phyloP scores from a whole-genome alignment of 2,113 vertebrate species.

The Jaculus jaculus region DNA sequence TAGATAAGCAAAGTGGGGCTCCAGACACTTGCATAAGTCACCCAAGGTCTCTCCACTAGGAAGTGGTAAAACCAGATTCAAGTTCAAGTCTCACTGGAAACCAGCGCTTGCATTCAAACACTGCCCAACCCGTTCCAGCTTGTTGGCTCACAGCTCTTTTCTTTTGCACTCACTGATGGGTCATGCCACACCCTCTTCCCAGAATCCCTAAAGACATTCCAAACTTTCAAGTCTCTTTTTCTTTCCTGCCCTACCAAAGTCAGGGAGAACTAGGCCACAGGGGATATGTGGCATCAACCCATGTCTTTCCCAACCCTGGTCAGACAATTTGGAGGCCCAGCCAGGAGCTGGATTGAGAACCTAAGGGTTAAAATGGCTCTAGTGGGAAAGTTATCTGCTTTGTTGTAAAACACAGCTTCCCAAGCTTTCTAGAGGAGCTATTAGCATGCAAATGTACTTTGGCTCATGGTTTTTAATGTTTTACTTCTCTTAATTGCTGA shows the following conservation, averaged over 20 bases:
- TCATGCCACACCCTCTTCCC: neutral
- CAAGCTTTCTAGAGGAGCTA: constrained; percentile 75
- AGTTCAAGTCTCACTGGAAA: neutral
- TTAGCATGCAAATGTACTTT: constrained; percentile 87
- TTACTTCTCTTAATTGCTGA: constrained; percentile 87
- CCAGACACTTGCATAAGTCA: neutral
- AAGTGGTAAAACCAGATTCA: neutral
- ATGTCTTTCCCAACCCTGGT: neutral
- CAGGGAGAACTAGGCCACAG: constrained; percentile 59
- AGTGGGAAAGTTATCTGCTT: constrained; percentile 81
- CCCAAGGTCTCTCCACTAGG: neutral
- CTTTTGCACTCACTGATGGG: neutral
- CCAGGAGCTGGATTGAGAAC: constrained; percentile 7
- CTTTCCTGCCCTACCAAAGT: neutral
- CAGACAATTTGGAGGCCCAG: neutral
- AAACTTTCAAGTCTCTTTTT: constrained; percentile 30
- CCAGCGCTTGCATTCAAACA: rapidly evolving
- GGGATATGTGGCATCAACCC: constrained; percentile 65
- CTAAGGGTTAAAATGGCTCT: constrained; percentile 70
- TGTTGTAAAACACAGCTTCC: constrained; percentile 79
- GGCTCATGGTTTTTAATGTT: constrained; percentile 88
- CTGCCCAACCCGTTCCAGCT: neutral
- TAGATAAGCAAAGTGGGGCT: neutral
- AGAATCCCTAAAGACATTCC: neutral
- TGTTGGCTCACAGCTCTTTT: neutral